phyloP scores from a whole-genome alignment of 2,113 vertebrate species.

The Procapra przewalskii region DNA sequence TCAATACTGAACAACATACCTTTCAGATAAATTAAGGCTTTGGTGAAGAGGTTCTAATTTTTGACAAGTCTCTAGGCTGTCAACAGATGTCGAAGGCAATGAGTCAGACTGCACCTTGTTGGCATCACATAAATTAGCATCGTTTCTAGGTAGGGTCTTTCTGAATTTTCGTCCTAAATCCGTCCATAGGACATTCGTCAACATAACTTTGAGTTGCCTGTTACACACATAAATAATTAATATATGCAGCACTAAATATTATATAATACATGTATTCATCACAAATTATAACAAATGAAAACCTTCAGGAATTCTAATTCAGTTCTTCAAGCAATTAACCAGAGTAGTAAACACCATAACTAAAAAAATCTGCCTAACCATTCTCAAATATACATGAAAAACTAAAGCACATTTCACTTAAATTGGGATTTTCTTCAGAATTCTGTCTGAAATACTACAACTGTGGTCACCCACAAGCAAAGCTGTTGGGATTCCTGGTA shows the following conservation, averaged over 20 bases:
- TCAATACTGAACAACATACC: slow-evolving; percentile 81
- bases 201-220: slow-evolving; percentile 82
- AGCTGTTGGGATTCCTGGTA: not conserved
- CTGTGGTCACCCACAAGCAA: not conserved
- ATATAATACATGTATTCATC: slow-evolving; percentile 68
- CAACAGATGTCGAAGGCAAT: slow-evolving; percentile 80
- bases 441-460: not conserved
- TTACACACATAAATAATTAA: slow-evolving; percentile 80
- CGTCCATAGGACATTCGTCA: slow-evolving; percentile 82
- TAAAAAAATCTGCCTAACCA: not conserved
- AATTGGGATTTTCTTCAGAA: slow-evolving; percentile 10
- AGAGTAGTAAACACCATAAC: not conserved
- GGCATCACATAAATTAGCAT: slow-evolving; percentile 82
- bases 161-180: slow-evolving; percentile 80
- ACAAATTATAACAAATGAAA: slow-evolving; percentile 46
- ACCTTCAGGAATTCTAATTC: slow-evolving; percentile 21
- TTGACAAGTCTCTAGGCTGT: slow-evolving; percentile 79
- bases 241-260: slow-evolving; percentile 71
- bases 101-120: slow-evolving; percentile 78
- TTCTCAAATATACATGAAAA: slow-evolving; percentile 25
- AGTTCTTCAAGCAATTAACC: slow-evolving; percentile 28
- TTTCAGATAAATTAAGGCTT: slow-evolving; percentile 81
- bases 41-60: slow-evolving; percentile 80
- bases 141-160: slow-evolving; percentile 78
- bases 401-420: slow-evolving; percentile 2